Conservation (phyloP, 1,140 invertebrate species). For the Brachionus manjavacas region DNA sequence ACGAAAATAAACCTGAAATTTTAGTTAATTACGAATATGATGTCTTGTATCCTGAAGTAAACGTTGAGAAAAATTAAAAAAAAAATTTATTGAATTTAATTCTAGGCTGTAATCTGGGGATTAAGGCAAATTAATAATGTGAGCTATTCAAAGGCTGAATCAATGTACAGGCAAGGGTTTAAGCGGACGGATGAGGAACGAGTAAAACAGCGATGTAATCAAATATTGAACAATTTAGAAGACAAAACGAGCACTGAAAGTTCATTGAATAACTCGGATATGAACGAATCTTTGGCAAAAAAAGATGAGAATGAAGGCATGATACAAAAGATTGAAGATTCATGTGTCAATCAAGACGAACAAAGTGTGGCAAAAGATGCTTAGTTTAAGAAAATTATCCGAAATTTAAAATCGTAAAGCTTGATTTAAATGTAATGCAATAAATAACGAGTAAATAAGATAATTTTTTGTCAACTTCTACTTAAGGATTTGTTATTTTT, state of each 20-base stretch:
- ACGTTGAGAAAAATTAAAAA: not conserved
- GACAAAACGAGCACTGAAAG: not conserved
- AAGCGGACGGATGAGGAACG: constrained; percentile 22
- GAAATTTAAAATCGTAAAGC: not conserved
- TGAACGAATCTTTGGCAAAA: not conserved
- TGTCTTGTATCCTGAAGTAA: constrained; percentile 23
- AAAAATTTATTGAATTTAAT: not conserved
- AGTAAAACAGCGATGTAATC: constrained; percentile 9
- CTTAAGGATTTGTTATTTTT: not conserved
- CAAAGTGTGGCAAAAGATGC: not conserved
- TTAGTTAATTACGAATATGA: constrained; percentile 35
- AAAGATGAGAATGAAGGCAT: not conserved
- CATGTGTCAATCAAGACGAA: not conserved
- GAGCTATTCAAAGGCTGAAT: not conserved
- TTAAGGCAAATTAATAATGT: constrained; percentile 2
- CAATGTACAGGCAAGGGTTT: constrained; percentile 10
- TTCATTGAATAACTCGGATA: not conserved
- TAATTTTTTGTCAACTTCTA: not conserved
- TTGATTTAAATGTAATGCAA: too few relatives aligned
- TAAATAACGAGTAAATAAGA: not conserved
- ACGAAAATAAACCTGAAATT: constrained; percentile 17
- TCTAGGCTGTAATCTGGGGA: not conserved
- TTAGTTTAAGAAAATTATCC: too few relatives aligned
- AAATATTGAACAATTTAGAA: constrained; percentile 28
- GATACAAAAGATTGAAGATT: not conserved